Percentiles rank a stretch among this genome's conserved stretches.
Conservation (phyloP, 2,888 invertebrate genomes). For the Eucera pruinosa region DNA sequence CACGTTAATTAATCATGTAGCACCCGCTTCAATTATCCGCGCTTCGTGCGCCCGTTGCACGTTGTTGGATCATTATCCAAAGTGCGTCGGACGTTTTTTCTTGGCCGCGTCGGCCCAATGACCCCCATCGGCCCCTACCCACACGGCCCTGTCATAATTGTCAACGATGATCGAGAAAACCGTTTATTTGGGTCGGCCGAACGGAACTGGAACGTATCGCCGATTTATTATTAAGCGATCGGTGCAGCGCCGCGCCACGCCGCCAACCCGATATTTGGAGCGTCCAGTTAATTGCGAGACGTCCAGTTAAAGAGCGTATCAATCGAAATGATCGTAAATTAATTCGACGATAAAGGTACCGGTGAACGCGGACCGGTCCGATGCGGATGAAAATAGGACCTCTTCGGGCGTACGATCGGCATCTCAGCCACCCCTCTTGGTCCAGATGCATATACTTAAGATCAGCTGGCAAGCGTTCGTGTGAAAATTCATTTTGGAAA, state of each 20-base stretch:
- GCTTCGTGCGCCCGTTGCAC: constrained; percentile 31
- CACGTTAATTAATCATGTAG: constrained; percentile 57
- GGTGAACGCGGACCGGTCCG: constrained; percentile 36
- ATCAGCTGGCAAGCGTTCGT: background rate
- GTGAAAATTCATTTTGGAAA: background rate
- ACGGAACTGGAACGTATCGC: constrained; percentile 65
- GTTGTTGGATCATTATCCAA: constrained; percentile 55
- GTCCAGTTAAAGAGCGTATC: constrained; percentile 51
- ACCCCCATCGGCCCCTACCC: constrained; percentile 50
- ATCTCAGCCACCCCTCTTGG: background rate
- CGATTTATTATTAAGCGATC: constrained; percentile 68
- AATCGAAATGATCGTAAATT: constrained; percentile 60
- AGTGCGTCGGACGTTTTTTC: constrained; percentile 9
- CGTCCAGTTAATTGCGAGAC: constrained; percentile 61
- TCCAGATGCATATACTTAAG: constrained; percentile 29
- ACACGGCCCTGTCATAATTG: constrained; percentile 64
- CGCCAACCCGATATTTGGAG: constrained; percentile 61
- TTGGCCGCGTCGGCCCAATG: constrained; percentile 52
- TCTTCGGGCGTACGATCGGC: background rate
- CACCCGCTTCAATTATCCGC: constrained; percentile 57
- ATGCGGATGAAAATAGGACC: constrained; percentile 29
- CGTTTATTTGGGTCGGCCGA: constrained; percentile 63
- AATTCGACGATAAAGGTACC: constrained; percentile 53
- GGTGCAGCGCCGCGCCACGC: constrained; percentile 7
- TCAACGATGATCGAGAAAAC: constrained; percentile 61